Evolutionary conservation across 2,888 invertebrate genomes (phyloP).

Genomic region (Melangyna quadrimaculata): DNA sequence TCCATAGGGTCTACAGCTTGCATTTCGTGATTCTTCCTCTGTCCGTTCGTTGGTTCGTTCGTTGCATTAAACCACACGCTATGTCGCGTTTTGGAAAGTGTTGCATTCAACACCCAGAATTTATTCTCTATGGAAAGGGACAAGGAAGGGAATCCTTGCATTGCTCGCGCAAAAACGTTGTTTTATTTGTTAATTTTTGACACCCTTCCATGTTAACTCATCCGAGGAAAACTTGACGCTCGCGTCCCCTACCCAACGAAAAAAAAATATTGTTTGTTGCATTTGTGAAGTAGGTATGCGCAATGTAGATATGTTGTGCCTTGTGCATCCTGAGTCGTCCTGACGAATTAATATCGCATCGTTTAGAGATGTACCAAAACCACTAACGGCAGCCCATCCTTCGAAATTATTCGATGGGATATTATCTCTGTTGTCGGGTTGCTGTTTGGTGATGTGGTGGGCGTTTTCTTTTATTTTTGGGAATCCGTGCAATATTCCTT

Average conservation of each 20-base stretch:
- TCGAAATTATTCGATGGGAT: slow-evolving; percentile 29
- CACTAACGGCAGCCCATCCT: slow-evolving; percentile 12
- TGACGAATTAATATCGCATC: slow-evolving; percentile 68
- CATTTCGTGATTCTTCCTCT: slow-evolving; percentile 1
- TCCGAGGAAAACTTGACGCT: slow-evolving; percentile 64
- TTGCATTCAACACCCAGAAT: slow-evolving; percentile 64
- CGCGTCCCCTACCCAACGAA: not conserved
- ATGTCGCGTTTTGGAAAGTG: slow-evolving; percentile 68
- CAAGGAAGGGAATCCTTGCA: slow-evolving; percentile 30
- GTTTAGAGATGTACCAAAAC: slow-evolving; percentile 51
- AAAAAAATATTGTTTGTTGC: slow-evolving; percentile 48
- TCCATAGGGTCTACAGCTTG: not conserved
- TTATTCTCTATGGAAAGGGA: not conserved
- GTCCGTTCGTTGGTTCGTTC: slow-evolving; percentile 29
- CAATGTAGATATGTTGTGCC: slow-evolving; percentile 29
- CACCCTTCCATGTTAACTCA: slow-evolving; percentile 67
- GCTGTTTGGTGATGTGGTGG: slow-evolving; percentile 5
- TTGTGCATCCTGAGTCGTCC: slow-evolving; percentile 37
- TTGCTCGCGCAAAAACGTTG: slow-evolving; percentile 36
- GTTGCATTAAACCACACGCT: slow-evolving; percentile 49
- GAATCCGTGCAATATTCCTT: slow-evolving; percentile 64
- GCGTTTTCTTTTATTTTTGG: slow-evolving; percentile 61
- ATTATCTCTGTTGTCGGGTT: slow-evolving; percentile 21
- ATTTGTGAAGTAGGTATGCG: slow-evolving; percentile 65
- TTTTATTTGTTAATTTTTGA: slow-evolving; percentile 57